phyloP scores from a whole-genome alignment of 2,888 invertebrate genomes.

The Spilosoma lubricipeda region DNA sequence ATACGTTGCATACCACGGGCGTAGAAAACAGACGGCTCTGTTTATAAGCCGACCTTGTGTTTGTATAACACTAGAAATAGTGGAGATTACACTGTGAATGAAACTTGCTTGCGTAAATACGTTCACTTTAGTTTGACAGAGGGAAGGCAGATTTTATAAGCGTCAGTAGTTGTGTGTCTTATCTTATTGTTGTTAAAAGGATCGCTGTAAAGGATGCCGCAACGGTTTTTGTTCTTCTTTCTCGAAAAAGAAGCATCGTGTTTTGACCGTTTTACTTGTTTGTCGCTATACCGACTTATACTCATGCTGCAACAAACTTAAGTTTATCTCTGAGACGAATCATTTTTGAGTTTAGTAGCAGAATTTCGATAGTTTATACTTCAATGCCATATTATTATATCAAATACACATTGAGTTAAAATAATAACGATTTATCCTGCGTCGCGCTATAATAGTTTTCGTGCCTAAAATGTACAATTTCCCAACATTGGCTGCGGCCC shows the following conservation, averaged over 20 bases:
- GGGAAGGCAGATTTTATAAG: constrained; percentile 2
- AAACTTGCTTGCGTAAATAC: not conserved
- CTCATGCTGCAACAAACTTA: not conserved
- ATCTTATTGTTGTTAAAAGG: not conserved
- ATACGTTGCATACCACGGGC: constrained; percentile 18
- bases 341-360: not conserved
- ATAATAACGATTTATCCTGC: not conserved
- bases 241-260: not conserved
- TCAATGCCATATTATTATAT: not conserved
- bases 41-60: constrained; percentile 47
- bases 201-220: not conserved
- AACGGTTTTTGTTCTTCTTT: not conserved
- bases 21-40: constrained; percentile 43
- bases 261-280: not conserved
- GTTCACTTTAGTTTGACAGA: constrained; percentile 1
- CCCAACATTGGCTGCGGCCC: too few species aligned
- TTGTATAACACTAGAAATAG: constrained; percentile 45
- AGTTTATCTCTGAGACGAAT: not conserved
- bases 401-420: not conserved
- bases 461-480: not conserved
- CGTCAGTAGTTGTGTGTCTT: not conserved
- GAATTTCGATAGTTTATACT: not conserved
- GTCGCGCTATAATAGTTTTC: not conserved
- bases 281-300: too few species aligned
- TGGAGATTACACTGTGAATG: constrained; percentile 28